These are phyloP conservation scores for Geodia barretti DNA, from an alignment of 37 sponge, comb jelly and placozoan species.

Conservation along the genomic window DNA sequence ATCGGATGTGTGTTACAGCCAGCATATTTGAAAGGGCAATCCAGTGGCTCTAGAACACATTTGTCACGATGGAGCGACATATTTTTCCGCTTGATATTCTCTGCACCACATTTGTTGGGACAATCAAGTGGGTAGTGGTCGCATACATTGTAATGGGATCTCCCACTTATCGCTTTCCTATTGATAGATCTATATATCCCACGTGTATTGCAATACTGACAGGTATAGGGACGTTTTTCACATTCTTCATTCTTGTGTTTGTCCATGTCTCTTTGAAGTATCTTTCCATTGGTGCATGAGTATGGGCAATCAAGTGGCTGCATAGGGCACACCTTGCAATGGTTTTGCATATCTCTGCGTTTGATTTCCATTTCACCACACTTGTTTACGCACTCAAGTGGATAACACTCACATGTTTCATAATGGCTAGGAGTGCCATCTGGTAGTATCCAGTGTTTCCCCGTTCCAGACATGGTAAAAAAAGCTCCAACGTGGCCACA, in stretches of 20 bases:
- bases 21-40: conserved; percentile 6
- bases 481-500: neutral
- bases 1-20: too few species aligned
- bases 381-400: conserved; percentile 4
- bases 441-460: too few species aligned
- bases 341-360: conserved; percentile 3
- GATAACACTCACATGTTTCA: too few species aligned
- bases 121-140: neutral
- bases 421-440: too few species aligned
- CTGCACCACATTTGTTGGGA: conserved; percentile 7
- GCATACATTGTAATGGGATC: neutral
- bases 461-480: neutral
- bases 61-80: neutral
- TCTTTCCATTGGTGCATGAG: too few species aligned
- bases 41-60: conserved; percentile 6
- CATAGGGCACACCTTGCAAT: too few species aligned
- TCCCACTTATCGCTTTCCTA: neutral
- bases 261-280: too few species aligned
- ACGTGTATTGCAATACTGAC: neutral
- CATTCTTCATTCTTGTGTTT: neutral
- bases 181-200: neutral
- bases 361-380: conserved; percentile 3
- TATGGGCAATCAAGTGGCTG: too few species aligned
- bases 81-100: conserved; percentile 1
- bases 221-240: neutral